Evolutionary conservation across 2,797 vertebrate species (phyloP).

Genomic region (Sardinella longiceps): DNA sequence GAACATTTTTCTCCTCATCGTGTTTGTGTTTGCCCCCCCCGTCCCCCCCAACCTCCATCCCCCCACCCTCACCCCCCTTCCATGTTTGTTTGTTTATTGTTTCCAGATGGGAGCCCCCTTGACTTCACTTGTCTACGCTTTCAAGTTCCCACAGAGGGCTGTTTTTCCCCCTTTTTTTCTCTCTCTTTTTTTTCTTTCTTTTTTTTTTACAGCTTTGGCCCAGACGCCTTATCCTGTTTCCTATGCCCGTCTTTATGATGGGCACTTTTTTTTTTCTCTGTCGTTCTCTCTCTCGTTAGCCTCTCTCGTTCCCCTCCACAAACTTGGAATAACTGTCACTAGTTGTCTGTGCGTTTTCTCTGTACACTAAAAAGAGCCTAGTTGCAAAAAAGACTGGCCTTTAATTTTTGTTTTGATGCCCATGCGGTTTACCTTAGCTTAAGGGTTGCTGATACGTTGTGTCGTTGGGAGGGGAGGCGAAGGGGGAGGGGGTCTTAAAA

Average conservation of each 20-base stretch:
- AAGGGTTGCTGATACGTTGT: constrained; percentile 54
- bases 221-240: constrained; percentile 81
- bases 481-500: background rate
- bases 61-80: no score
- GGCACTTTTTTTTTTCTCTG: constrained; percentile 64
- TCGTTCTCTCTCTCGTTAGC: constrained; percentile 48
- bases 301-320: constrained; percentile 26
- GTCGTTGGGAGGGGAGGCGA: constrained; percentile 41
- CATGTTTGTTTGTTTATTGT: constrained; percentile 86
- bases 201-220: constrained; percentile 81
- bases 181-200: background rate
- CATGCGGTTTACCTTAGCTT: constrained; percentile 50
- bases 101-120: constrained; percentile 84
- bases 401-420: constrained; percentile 51
- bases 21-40: constrained; percentile 59
- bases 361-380: background rate
- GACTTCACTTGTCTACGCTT: constrained; percentile 82
- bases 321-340: constrained; percentile 80
- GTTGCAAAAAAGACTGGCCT: background rate
- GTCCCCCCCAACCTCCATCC: background rate
- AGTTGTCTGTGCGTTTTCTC: constrained; percentile 60
- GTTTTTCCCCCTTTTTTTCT: background rate
- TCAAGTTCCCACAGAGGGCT: constrained; percentile 81
- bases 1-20: constrained; percentile 10
- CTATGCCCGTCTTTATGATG: constrained; percentile 80